Percentiles rank a stretch among this genome's conserved stretches.
Conservation (phyloP, 2,797 vertebrate genomes). For the Allobates femoralis region DNA sequence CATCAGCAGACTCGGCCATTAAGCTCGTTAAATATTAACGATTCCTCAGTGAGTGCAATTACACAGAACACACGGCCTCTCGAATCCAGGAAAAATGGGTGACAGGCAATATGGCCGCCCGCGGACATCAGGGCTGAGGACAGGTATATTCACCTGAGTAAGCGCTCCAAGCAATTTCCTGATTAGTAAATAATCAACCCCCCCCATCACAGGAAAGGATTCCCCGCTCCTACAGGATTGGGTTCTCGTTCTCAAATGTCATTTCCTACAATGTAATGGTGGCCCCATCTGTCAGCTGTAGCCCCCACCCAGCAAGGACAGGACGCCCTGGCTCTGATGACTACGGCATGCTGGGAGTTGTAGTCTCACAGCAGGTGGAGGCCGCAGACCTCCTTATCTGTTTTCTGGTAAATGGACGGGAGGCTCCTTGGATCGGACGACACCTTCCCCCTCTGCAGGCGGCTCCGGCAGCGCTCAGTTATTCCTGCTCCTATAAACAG, state of each 20-base stretch:
- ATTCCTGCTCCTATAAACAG: conserved; percentile 58
- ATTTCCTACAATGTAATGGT: conserved; percentile 9
- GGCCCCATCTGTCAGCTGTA: conserved; percentile 27
- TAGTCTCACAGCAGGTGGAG: background rate
- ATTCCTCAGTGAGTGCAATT: background rate
- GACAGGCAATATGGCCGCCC: too few species aligned
- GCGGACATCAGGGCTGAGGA: too few species aligned
- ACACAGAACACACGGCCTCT: background rate
- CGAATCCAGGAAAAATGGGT: too few species aligned
- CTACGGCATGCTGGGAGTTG: background rate
- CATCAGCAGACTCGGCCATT: conserved; percentile 27
- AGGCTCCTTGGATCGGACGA: background rate
- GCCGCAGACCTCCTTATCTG: too few species aligned
- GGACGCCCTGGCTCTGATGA: background rate
- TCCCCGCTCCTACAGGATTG: background rate
- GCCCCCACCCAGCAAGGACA: background rate
- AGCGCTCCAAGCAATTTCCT: background rate
- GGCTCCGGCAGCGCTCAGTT: background rate
- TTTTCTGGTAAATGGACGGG: background rate
- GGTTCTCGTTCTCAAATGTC: background rate
- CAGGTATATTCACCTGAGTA: background rate
- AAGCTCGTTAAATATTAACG: conserved; percentile 48
- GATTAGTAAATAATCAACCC: too few species aligned
- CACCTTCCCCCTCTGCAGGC: conserved; percentile 12
- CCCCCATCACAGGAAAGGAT: background rate